Percentiles rank a stretch among this genome's conserved stretches.
Conservation (phyloP, 35 echinoderm and acorn worm species). For the Anneissia japonica region DNA sequence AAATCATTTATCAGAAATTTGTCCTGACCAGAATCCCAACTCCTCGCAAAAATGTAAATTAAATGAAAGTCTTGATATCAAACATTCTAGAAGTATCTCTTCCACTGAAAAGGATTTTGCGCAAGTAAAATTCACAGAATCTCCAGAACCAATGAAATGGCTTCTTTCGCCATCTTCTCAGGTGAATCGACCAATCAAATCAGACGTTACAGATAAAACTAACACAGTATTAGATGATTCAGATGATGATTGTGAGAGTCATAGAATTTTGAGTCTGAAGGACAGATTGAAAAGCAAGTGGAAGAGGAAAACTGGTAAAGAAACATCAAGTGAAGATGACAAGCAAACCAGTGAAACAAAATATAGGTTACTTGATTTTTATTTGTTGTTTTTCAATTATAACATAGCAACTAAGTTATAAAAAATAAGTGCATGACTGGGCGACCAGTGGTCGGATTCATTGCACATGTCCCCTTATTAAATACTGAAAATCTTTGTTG, state of each 20-base stretch:
- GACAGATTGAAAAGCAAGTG: background rate
- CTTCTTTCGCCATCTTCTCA: conserved; percentile 13
- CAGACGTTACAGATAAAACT: background rate
- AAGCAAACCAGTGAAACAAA: background rate
- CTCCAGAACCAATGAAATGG: conserved; percentile 21
- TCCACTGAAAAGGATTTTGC: no score
- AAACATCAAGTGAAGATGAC: background rate
- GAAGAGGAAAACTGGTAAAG: background rate
- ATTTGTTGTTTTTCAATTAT: no score
- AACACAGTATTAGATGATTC: background rate
- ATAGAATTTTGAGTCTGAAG: background rate
- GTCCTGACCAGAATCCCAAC: no score
- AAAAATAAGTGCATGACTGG: no score
- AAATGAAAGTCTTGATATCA: no score
- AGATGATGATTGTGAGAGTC: background rate
- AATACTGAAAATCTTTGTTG: no score
- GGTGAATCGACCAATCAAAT: background rate
- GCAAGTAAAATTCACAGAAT: background rate
- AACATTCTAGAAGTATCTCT: no score
- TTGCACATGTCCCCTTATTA: no score
- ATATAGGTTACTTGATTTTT: background rate
- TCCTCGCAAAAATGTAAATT: no score
- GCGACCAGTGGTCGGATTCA: no score
- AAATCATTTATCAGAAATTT: no score
- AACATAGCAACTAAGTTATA: no score